Evolutionary conservation across 2,797 vertebrate species (phyloP).

Genomic region (Centropyge bicolor): DNA sequence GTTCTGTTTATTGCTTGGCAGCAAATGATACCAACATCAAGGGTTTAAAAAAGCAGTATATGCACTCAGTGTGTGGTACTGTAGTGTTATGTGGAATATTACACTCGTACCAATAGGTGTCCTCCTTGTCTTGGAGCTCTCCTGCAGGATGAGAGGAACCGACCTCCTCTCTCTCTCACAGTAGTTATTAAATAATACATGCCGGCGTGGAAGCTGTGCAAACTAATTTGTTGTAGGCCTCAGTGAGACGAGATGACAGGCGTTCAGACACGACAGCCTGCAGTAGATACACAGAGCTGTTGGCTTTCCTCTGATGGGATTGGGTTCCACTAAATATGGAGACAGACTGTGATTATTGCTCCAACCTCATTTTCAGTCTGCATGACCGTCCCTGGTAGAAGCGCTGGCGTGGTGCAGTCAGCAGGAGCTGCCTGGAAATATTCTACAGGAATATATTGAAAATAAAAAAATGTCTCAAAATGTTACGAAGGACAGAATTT

Average conservation of each 20-base stretch:
- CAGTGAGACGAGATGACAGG: slow-evolving; percentile 18
- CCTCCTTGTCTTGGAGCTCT: slow-evolving; percentile 49
- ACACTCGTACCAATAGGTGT: slow-evolving; percentile 63
- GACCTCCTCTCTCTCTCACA: not conserved
- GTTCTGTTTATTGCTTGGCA: not conserved
- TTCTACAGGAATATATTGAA: not conserved
- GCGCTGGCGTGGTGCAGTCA: not conserved
- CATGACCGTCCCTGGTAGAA: not conserved
- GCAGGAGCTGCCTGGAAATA: slow-evolving; percentile 10
- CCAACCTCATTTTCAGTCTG: not conserved
- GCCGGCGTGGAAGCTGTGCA: slow-evolving; percentile 15
- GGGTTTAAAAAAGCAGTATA: not conserved
- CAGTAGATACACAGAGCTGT: slow-evolving; percentile 1
- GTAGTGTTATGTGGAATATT: slow-evolving; percentile 39
- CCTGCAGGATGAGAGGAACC: not conserved
- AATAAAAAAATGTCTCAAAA: not conserved
- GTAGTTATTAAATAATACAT: not conserved
- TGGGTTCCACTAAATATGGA: not conserved
- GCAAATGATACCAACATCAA: not conserved
- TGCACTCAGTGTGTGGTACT: too few relatives aligned
- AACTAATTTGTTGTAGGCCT: slow-evolving; percentile 2
- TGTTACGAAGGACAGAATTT: not conserved
- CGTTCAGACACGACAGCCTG: slow-evolving; percentile 2
- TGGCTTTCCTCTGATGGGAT: not conserved
- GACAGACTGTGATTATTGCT: not conserved